Evolutionary conservation across 2,113 vertebrate genomes (phyloP), one percentile per base, ranked within the genome.

Genomic region (Seriola quinqueradiata): DNA sequence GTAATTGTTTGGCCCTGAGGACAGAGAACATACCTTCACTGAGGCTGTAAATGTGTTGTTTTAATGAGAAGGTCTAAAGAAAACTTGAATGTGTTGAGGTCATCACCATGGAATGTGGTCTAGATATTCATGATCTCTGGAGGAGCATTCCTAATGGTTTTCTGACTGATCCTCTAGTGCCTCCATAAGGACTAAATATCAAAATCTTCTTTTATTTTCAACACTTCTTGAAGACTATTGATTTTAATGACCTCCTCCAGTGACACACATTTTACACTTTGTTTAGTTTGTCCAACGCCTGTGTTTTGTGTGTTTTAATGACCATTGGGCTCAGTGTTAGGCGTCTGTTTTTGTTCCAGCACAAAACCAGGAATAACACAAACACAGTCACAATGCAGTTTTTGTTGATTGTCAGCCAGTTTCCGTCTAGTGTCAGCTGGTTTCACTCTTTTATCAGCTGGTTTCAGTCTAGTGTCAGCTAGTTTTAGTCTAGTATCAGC

Each of bases 31-130:
- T 73, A 68, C n/a, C 52, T 71, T 75, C 14, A 19, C n/a, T 13
- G 17, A 28, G 28, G 8, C 80, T 48, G 25, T 16, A 4, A 66
- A 54, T 8, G 54, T 63, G 16, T 23, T 67, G 48, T 46, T 65
- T 65, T 60, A 25, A 21, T 50, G 23, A 32, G 23, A 40, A n/a
- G 34, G 21, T 59, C 34, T 54, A 4, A 16, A 58, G 14, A 55
- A 28, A 36, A 42, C 4, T 8, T 32, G 7, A 61, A 52, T 34
- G 11, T 1, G 12, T 36, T 16, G 68, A 36, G 34, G 17, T 72
- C 48, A 23, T 36, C 12, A 21, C 34, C 2, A 8, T 55, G 74
- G 68, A 83, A 77, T 77, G 60, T 54, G 48, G 28, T 70, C 5
- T 23, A 28, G 40, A 40, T 80, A 46, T 73, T 80, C 55, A 36